Evolutionary conservation across 2,797 vertebrate genomes (phyloP).

Genomic region (Stomatorhinus walkeri): DNA sequence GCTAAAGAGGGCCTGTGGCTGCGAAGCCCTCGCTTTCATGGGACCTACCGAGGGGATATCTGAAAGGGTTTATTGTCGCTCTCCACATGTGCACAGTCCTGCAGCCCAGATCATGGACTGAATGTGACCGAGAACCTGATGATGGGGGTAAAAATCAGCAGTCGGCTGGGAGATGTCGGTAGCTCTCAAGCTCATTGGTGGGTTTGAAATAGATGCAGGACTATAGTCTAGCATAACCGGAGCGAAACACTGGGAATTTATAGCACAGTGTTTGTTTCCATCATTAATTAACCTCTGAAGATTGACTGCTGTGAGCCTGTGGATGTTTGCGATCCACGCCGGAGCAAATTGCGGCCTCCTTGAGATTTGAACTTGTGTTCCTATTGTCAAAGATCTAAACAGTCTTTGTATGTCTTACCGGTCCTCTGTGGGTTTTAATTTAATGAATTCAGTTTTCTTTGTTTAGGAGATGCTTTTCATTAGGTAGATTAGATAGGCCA

Average conservation of each 20-base stretch:
- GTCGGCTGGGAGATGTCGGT: neutral
- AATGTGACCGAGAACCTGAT: neutral
- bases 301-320: neutral
- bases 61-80: conserved; percentile 1
- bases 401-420: neutral
- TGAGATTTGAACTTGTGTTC: neutral
- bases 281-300: conserved; percentile 11
- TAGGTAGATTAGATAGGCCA: neutral
- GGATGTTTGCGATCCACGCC: neutral
- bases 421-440: neutral
- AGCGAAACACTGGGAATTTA: neutral
- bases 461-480: neutral
- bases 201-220: neutral
- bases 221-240: neutral
- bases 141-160: neutral
- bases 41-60: neutral
- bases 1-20: neutral
- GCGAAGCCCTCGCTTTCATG: neutral
- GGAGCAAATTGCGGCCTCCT: neutral
- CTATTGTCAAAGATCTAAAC: neutral
- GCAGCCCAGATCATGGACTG: neutral
- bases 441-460: neutral
- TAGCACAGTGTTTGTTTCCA: neutral
- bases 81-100: neutral
- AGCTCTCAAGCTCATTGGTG: neutral